Percentiles rank a stretch among this genome's conserved stretches.
phyloP scores from a whole-genome alignment of 1,140 invertebrate species.

The Zaprionus lachaisei region DNA sequence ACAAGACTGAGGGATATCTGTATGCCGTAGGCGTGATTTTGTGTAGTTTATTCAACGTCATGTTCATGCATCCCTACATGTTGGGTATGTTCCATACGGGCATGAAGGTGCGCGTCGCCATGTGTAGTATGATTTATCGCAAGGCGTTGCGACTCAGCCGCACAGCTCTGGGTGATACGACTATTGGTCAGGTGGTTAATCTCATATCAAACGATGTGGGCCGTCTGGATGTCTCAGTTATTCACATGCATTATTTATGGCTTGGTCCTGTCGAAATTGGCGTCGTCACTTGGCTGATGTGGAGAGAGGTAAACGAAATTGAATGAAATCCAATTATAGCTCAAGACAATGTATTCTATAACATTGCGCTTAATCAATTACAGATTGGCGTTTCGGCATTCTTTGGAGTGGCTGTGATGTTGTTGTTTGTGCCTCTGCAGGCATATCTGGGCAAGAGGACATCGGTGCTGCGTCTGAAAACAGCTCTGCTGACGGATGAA shows the following conservation, averaged over 20 bases:
- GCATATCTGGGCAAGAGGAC: constrained; percentile 90
- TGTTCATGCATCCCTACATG: constrained; percentile 92
- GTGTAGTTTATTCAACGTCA: constrained; percentile 88
- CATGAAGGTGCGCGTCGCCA: constrained; percentile 91
- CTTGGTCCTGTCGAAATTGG: constrained; percentile 92
- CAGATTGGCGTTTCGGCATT: constrained; percentile 90
- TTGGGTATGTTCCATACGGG: constrained; percentile 90
- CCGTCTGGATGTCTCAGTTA: constrained; percentile 88
- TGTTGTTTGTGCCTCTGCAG: constrained; percentile 94
- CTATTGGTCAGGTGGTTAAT: constrained; percentile 95
- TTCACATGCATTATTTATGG: constrained; percentile 91
- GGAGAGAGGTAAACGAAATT: constrained; percentile 84
- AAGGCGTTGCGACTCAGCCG: constrained; percentile 90
- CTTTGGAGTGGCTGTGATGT: constrained; percentile 90
- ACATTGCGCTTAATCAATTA: background rate
- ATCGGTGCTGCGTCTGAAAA: constrained; percentile 87
- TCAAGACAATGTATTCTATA: background rate
- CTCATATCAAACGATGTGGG: constrained; percentile 95
- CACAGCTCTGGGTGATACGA: constrained; percentile 90
- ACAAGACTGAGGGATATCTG: constrained; percentile 87
- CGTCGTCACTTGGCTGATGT: constrained; percentile 91
- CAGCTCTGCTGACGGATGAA: constrained; percentile 92
- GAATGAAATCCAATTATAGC: background rate
- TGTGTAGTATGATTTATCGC: constrained; percentile 92
- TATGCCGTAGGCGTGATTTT: constrained; percentile 89